These are phyloP conservation scores for Thyatira batis DNA, from an alignment of 2,888 invertebrate genomes.

Conservation along the genomic window DNA sequence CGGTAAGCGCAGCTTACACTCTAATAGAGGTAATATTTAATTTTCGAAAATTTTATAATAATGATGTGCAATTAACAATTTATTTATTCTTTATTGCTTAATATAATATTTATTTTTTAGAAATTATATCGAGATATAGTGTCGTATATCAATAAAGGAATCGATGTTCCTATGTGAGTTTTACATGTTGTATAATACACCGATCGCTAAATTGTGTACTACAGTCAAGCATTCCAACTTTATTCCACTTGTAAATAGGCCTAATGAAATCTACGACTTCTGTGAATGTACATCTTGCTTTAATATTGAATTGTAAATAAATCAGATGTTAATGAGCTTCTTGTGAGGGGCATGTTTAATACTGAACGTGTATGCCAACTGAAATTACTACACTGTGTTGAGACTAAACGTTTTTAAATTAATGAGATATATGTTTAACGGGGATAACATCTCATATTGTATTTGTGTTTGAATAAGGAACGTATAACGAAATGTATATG, in stretches of 20 bases:
- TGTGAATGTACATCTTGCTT: conserved; percentile 73
- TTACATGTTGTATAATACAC: conserved; percentile 68
- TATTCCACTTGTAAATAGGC: conserved; percentile 82
- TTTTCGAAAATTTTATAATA: conserved; percentile 70
- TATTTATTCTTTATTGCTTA: conserved; percentile 78
- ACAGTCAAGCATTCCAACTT: conserved; percentile 78
- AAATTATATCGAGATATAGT: conserved; percentile 66
- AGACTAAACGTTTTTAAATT: conserved; percentile 68
- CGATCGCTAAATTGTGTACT: conserved; percentile 63
- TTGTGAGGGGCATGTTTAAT: conserved; percentile 57
- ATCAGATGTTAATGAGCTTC: conserved; percentile 66
- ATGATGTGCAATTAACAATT: conserved; percentile 76
- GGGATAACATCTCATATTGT: conserved; percentile 82
- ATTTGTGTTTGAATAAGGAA: conserved; percentile 80
- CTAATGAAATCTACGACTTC: conserved; percentile 72
- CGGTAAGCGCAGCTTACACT: conserved; percentile 68
- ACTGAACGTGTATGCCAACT: conserved; percentile 63
- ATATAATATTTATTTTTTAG: conserved; percentile 79
- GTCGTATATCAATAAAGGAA: conserved; percentile 61
- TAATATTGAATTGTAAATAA: conserved; percentile 74
- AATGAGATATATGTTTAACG: conserved; percentile 68
- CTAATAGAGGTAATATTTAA: conserved; percentile 57
- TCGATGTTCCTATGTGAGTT: conserved; percentile 75
- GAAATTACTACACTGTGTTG: conserved; percentile 63
- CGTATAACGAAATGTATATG: conserved; percentile 82